Evolutionary conservation across 2,888 invertebrate genomes (phyloP), one percentile per base, ranked within the genome.

Genomic region (Ypsolopha sequella): DNA sequence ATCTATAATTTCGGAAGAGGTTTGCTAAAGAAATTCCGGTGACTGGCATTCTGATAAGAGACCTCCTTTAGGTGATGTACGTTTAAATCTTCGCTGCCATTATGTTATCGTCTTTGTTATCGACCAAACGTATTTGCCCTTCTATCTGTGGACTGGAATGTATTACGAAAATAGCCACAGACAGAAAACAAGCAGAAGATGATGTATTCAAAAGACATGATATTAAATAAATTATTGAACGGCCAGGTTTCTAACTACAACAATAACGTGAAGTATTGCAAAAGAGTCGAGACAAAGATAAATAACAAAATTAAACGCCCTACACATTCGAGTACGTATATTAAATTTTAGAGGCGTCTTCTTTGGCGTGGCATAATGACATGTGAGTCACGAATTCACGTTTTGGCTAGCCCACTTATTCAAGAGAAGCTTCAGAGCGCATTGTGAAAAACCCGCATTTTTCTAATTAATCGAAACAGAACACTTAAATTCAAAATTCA

Each of bases 361-460:
- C 24, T 36, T 47, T 14, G 47, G 47, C 47, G 47, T 47, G 47
- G 36, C 47, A 47, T 36, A 14, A 47, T 47, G 47, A 36, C 14
- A 14, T 47, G 36, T 47, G 47, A 47, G 47, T 47, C 47, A 47
- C 47, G 47, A 47, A n/a, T 45, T 43, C 43, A 13, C 43, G 13
- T 1, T 13, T 13, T 14, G 24, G 2, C 24, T 24, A 24, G 24
- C 24, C 24, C 24, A 24, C 24, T 24, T 24, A 24, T 24, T 24
- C 24, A 24, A 24, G 24, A 24, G 24, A 24, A 24, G 24, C 24
- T 24, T 24, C 24, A 24, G n/a, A n/a, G n/a, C n/a, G n/a, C n/a
- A n/a, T n/a, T n/a, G n/a, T n/a, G n/a, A n/a, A n/a, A n/a, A n/a
- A n/a, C n/a, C n/a, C n/a, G n/a, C n/a, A n/a, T n/a, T n/a, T n/a